Percentiles rank a stretch among this genome's conserved stretches.
These are phyloP conservation scores for Lytechinus variegatus DNA, from an alignment of 35 echinoderm and acorn worm species.

Conservation along the genomic window DNA sequence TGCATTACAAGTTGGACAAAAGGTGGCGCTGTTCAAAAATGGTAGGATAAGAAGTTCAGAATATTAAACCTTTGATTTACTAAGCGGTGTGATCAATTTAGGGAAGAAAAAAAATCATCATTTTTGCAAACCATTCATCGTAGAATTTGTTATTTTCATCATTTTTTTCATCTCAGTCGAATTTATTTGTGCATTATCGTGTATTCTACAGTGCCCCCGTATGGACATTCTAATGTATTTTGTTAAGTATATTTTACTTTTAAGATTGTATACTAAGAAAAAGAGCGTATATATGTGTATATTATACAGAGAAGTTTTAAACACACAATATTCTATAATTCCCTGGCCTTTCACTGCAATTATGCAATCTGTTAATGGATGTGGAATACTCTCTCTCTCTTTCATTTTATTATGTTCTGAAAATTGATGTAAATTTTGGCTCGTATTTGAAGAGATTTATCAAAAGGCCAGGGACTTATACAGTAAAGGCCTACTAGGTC, in stretches of 20 bases:
- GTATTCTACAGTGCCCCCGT: background rate
- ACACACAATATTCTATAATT: slow-evolving; percentile 38
- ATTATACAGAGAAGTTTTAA: slow-evolving; percentile 46
- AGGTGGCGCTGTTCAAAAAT: no score
- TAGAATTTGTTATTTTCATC: slow-evolving; percentile 4
- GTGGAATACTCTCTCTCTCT: background rate
- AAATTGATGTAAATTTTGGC: slow-evolving; percentile 43
- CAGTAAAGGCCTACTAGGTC: background rate
- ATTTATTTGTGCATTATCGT: background rate
- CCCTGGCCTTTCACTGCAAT: background rate
- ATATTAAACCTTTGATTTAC: no score
- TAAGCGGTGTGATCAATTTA: no score
- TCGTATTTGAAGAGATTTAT: background rate
- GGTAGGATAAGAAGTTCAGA: no score
- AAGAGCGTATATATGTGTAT: slow-evolving; percentile 33
- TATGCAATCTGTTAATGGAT: background rate
- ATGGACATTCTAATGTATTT: background rate
- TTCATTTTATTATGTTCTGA: background rate
- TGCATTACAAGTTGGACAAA: no score
- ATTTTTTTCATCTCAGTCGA: background rate
- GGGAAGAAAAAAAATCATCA: background rate
- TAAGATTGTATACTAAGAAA: background rate
- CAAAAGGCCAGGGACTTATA: slow-evolving; percentile 24
- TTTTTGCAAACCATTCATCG: background rate
- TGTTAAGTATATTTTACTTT: slow-evolving; percentile 7